A percentile compares a stretch with the other conserved stretches of the same genome.
Conservation (phyloP, 2,888 invertebrate genomes). For the Lampropteryx suffumata region DNA sequence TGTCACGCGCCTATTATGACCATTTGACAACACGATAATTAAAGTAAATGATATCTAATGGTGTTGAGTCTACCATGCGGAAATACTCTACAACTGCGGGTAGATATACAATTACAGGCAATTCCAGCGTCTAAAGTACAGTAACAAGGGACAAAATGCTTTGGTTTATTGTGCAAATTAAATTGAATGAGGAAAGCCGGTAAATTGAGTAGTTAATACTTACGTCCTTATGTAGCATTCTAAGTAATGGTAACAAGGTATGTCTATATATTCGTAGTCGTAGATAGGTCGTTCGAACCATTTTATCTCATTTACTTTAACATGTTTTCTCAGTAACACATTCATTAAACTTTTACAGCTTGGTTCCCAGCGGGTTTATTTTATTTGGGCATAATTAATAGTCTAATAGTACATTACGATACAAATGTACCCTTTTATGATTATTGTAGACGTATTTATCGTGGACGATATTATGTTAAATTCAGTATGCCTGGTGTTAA, state of each 20-base stretch:
- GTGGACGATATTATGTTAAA: too few species aligned
- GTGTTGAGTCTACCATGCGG: slow-evolving; percentile 17
- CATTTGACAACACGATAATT: slow-evolving; percentile 19
- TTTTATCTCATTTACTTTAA: too few species aligned
- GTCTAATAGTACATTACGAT: too few species aligned
- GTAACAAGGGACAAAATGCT: slow-evolving; percentile 11
- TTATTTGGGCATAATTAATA: too few species aligned
- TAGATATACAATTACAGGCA: slow-evolving; percentile 9
- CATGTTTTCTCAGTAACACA: too few species aligned
- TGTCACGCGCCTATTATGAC: slow-evolving; percentile 18
- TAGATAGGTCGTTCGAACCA: too few species aligned
- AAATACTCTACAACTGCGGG: slow-evolving; percentile 10
- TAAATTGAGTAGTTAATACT: slow-evolving; percentile 2
- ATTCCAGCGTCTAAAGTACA: slow-evolving; percentile 9
- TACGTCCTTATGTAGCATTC: slow-evolving; percentile 2
- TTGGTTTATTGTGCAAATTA: slow-evolving; percentile 13
- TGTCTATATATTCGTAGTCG: too few species aligned
- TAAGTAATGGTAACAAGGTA: not conserved
- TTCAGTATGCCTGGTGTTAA: too few species aligned
- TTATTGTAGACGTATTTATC: too few species aligned
- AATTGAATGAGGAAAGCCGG: slow-evolving; percentile 15
- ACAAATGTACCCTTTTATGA: too few species aligned
- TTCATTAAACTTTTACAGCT: too few species aligned
- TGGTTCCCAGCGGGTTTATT: too few species aligned
- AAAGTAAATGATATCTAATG: slow-evolving; percentile 18